Conservation (phyloP, 2,113 vertebrate species). For the Rhizomys pruinosus region DNA sequence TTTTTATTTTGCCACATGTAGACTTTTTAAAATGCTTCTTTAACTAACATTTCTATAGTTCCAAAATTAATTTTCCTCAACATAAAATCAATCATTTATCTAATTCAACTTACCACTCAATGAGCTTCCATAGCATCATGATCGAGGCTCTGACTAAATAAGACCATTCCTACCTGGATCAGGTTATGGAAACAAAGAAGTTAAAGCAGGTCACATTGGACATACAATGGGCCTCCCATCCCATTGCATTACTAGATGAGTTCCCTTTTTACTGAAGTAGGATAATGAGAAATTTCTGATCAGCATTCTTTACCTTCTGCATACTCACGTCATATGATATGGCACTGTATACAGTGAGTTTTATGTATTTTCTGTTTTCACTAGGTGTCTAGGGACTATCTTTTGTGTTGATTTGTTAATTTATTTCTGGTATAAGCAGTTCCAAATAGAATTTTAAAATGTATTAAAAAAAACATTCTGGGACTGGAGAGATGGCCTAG, state of each 20-base stretch:
- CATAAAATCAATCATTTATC: background rate
- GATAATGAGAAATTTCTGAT: background rate
- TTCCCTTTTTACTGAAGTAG: background rate
- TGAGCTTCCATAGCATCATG: background rate
- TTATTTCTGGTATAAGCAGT: background rate
- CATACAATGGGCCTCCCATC: background rate
- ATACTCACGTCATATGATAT: background rate
- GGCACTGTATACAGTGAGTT: background rate
- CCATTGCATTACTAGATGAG: background rate
- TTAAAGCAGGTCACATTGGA: background rate
- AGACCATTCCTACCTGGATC: background rate
- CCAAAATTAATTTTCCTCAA: background rate
- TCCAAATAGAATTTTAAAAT: slow-evolving; percentile 21
- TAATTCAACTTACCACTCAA: background rate
- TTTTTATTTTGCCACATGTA: background rate
- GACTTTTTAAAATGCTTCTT: background rate
- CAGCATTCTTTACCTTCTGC: background rate
- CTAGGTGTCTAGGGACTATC: background rate
- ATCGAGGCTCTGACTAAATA: background rate
- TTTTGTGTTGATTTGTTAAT: background rate
- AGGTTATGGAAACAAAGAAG: background rate
- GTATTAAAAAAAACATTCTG: background rate
- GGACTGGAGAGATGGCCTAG: too few relatives aligned
- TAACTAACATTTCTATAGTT: background rate
- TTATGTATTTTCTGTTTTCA: background rate